Conservation (phyloP, 2,113 vertebrate species). For the Synchiropus splendidus region DNA sequence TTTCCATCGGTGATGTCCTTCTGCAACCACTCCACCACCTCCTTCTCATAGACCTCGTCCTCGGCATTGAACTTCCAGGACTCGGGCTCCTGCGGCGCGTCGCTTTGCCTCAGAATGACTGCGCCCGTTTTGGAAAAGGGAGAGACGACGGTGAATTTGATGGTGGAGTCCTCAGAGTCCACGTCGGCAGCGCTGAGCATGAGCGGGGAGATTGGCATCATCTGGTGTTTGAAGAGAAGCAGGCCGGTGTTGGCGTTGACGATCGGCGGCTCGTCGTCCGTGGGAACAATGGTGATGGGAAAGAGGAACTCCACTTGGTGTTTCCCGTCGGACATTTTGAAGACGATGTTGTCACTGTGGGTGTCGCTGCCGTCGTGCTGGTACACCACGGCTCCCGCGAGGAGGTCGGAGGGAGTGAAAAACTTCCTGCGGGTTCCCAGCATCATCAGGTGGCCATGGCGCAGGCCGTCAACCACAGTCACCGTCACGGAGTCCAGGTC, state of each 20-base stretch:
- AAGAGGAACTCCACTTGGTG: slow-evolving; percentile 89
- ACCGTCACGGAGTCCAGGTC: slow-evolving; percentile 74
- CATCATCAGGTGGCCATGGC: slow-evolving; percentile 76
- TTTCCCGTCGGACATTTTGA: slow-evolving; percentile 83
- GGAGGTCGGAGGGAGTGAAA: slow-evolving; percentile 77
- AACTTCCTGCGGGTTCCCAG: slow-evolving; percentile 69
- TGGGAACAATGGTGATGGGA: slow-evolving; percentile 85
- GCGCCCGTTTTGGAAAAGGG: slow-evolving; percentile 68
- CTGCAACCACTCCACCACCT: slow-evolving; percentile 81
- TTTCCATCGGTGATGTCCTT: slow-evolving; percentile 80
- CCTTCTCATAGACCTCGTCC: slow-evolving; percentile 78
- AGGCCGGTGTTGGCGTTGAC: slow-evolving; percentile 87
- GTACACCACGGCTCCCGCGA: slow-evolving; percentile 74
- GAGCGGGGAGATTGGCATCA: slow-evolving; percentile 68
- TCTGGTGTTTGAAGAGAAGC: slow-evolving; percentile 79
- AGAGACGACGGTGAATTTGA: slow-evolving; percentile 74
- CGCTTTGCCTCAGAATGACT: slow-evolving; percentile 77
- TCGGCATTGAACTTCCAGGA: slow-evolving; percentile 73
- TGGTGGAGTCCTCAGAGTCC: slow-evolving; percentile 83
- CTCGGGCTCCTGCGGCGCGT: slow-evolving; percentile 73
- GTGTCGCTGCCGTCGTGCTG: slow-evolving; percentile 85
- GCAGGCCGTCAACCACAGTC: slow-evolving; percentile 79
- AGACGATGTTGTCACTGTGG: slow-evolving; percentile 87
- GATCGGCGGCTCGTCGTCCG: slow-evolving; percentile 85
- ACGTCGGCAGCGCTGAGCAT: slow-evolving; percentile 85